phyloP scores from a whole-genome alignment of 1,140 invertebrate genomes.

The Diorhabda carinulata region DNA sequence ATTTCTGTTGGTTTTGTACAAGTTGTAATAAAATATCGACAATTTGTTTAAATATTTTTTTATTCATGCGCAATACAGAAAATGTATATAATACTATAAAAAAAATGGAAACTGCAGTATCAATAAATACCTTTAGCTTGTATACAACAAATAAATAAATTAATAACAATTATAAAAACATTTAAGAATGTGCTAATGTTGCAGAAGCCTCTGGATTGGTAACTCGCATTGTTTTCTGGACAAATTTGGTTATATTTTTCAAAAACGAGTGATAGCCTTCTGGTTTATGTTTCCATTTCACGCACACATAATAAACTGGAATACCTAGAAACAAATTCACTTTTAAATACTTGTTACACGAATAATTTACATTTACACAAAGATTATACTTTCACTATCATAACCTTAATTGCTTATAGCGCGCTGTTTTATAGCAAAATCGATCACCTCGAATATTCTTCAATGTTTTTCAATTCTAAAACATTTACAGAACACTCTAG shows the following conservation, averaged over 20 bases:
- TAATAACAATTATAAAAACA: background rate
- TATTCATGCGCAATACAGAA: too few relatives aligned
- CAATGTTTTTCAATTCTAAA: background rate
- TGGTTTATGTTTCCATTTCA: slow-evolving; percentile 77
- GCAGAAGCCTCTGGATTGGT: slow-evolving; percentile 38
- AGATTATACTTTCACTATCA: background rate
- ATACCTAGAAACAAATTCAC: slow-evolving; percentile 57
- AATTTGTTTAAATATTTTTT: too few relatives aligned
- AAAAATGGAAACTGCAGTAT: too few relatives aligned
- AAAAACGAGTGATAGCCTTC: slow-evolving; percentile 46
- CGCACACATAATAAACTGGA: slow-evolving; percentile 85
- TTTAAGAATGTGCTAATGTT: slow-evolving; percentile 24
- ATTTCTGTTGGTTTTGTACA: too few relatives aligned
- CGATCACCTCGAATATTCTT: background rate
- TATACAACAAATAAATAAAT: background rate
- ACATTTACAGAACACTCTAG: background rate
- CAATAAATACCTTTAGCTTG: too few relatives aligned
- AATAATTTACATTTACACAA: background rate
- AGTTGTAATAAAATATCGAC: too few relatives aligned
- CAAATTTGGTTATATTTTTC: slow-evolving; percentile 46
- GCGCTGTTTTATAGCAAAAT: background rate
- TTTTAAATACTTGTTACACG: background rate
- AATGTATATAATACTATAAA: too few relatives aligned
- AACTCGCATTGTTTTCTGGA: slow-evolving; percentile 51
- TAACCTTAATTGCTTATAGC: background rate